Conservation (phyloP, 2,113 vertebrate species). For the Mandrillus leucophaeus region DNA sequence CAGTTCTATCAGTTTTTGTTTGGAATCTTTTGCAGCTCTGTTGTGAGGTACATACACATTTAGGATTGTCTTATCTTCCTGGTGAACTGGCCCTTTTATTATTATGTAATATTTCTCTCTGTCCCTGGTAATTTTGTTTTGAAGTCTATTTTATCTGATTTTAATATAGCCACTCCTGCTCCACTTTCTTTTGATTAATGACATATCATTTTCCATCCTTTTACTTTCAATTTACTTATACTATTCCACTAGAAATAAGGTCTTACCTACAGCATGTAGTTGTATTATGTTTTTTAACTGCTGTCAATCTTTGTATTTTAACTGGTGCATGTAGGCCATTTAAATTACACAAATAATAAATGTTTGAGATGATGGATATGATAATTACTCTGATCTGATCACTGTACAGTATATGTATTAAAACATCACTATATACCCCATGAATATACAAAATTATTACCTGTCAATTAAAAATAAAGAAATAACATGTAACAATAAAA, state of each 20-base stretch:
- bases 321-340: not conserved
- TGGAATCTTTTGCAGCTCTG: not conserved
- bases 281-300: not conserved
- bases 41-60: not conserved
- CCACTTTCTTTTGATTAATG: not conserved
- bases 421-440: not conserved
- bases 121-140: not conserved
- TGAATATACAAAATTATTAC: not conserved
- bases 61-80: not conserved
- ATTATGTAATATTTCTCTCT: not conserved
- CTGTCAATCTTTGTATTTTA: conserved; percentile 17
- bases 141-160: not conserved
- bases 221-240: not conserved
- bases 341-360: not conserved
- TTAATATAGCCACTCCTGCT: not conserved
- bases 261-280: not conserved
- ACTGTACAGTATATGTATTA: not conserved
- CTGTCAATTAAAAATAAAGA: not conserved
- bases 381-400: not conserved
- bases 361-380: not conserved
- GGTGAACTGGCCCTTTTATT: not conserved
- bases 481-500: not conserved
- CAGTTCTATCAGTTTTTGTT: not conserved
- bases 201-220: not conserved
- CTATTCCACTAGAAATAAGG: not conserved